phyloP scores from a whole-genome alignment of 2,888 invertebrate genomes.

The Steinernema carpocapsae region DNA sequence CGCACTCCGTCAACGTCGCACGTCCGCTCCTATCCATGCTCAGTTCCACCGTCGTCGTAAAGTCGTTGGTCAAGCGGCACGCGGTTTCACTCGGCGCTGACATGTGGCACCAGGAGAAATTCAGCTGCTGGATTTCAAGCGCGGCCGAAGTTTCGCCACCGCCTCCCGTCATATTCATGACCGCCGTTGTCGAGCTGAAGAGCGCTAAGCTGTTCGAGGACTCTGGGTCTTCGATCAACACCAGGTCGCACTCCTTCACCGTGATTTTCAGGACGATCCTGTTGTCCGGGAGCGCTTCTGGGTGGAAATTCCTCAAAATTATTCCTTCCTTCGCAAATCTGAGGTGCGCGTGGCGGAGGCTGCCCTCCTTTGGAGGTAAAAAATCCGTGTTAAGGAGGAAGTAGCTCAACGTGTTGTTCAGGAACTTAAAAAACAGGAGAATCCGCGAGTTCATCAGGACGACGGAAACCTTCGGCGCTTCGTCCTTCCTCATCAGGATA shows the following conservation, averaged over 20 bases:
- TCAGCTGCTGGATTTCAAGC: conserved; percentile 38
- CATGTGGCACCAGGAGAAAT: conserved; percentile 63
- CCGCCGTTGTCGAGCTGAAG: conserved; percentile 72
- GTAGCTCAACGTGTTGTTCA: conserved; percentile 62
- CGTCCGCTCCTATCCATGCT: conserved; percentile 35
- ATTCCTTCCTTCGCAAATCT: conserved; percentile 1
- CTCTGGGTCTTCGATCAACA: conserved; percentile 88
- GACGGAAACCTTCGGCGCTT: conserved; percentile 62
- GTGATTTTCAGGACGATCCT: conserved; percentile 79
- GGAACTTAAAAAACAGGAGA: conserved; percentile 63
- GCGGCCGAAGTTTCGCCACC: conserved; percentile 14
- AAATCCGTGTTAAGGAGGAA: conserved; percentile 58
- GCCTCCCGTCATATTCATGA: conserved; percentile 58
- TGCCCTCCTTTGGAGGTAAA: conserved; percentile 43
- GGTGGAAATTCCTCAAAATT: not conserved
- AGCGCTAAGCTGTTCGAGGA: conserved; percentile 89
- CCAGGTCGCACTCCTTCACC: conserved; percentile 91
- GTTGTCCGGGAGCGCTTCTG: conserved; percentile 45
- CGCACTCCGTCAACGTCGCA: conserved; percentile 43
- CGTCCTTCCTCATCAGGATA: conserved; percentile 62
- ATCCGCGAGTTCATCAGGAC: conserved; percentile 63
- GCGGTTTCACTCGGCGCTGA: conserved; percentile 47
- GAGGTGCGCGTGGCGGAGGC: not conserved
- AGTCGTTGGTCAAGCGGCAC: conserved; percentile 63
- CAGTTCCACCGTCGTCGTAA: conserved; percentile 54